These are phyloP conservation scores for Chymomyza amoena DNA, from an alignment of 2,888 invertebrate genomes.

Conservation along the genomic window DNA sequence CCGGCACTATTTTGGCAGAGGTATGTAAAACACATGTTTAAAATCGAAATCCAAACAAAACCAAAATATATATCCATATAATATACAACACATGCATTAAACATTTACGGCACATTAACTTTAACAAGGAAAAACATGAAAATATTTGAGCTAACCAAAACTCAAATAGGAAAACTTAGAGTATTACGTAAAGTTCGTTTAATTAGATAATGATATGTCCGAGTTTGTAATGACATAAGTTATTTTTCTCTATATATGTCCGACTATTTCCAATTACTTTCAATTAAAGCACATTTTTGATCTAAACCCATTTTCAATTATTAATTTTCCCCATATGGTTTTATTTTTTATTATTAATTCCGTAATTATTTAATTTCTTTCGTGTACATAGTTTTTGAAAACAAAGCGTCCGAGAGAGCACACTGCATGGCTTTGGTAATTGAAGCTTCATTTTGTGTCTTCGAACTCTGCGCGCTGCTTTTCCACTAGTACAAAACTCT, in stretches of 20 bases:
- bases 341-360: conserved; percentile 13
- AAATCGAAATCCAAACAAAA: conserved; percentile 16
- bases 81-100: conserved; percentile 4
- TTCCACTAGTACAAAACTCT: background rate
- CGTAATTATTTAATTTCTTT: conserved; percentile 23
- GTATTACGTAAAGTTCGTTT: background rate
- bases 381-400: conserved; percentile 32
- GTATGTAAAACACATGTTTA: conserved; percentile 75
- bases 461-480: conserved; percentile 10
- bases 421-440: conserved; percentile 79
- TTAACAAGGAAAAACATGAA: conserved; percentile 17
- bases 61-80: conserved; percentile 12
- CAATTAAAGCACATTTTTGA: background rate
- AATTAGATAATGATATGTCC: no score
- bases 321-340: conserved; percentile 6
- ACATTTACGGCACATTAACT: conserved; percentile 2
- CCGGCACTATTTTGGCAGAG: conserved; percentile 79
- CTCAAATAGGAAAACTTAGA: background rate
- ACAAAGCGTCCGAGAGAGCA: conserved; percentile 78
- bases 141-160: background rate
- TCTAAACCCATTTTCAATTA: no score
- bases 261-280: background rate
- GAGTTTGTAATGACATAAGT: no score
- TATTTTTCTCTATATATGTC: background rate
- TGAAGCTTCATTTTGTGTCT: conserved; percentile 50